Percentiles rank a stretch among this genome's conserved stretches.
Conservation (phyloP, 2,888 invertebrate species). For the Entomobrya multifasciata region DNA sequence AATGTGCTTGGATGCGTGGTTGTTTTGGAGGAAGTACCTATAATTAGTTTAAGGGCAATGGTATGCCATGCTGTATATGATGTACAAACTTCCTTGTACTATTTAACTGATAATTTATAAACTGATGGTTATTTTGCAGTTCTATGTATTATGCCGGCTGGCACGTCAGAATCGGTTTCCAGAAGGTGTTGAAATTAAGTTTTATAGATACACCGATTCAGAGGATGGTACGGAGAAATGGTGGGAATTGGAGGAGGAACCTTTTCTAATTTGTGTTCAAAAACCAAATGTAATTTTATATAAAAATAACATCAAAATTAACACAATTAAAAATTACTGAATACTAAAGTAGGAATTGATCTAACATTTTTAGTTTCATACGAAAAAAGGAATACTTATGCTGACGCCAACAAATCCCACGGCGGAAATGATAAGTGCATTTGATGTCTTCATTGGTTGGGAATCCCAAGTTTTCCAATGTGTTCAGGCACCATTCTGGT, state of each 20-base stretch:
- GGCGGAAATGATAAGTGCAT: neutral
- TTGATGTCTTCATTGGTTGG: constrained; percentile 48
- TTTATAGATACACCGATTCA: constrained; percentile 24
- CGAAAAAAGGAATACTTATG: constrained; percentile 39
- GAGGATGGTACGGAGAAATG: neutral
- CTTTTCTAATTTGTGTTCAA: constrained; percentile 38
- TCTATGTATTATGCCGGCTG: constrained; percentile 24
- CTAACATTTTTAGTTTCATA: constrained; percentile 11
- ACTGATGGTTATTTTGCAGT: no score
- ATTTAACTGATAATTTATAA: no score
- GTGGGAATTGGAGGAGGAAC: neutral
- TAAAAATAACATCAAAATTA: neutral
- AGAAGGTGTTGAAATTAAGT: neutral
- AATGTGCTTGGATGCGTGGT: no score
- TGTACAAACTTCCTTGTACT: no score
- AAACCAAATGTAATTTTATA: constrained; percentile 34
- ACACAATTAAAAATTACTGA: neutral
- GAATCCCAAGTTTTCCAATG: constrained; percentile 39
- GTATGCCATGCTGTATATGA: no score
- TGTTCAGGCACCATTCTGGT: constrained; percentile 31
- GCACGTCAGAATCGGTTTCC: constrained; percentile 18
- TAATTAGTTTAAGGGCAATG: no score
- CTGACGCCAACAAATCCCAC: constrained; percentile 31
- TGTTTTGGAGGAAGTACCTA: no score
- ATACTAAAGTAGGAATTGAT: neutral